A percentile compares a stretch with the other conserved stretches of the same genome.
phyloP scores from a whole-genome alignment of 2,888 invertebrate species.

The Adela reaumurella region DNA sequence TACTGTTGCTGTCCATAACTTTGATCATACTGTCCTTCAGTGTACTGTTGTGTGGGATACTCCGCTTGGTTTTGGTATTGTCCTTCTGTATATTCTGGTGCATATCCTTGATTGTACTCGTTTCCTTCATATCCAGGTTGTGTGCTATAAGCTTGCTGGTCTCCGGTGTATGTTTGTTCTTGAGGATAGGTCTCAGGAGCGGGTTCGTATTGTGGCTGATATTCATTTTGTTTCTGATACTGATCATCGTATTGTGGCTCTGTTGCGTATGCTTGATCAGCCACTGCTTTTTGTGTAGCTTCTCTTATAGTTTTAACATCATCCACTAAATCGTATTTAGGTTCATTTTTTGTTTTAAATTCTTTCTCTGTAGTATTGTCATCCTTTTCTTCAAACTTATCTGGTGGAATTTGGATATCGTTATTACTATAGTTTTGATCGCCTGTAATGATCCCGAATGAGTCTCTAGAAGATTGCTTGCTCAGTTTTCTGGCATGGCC shows the following conservation, averaged over 20 bases:
- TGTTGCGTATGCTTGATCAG: not conserved
- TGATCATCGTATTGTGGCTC: conserved; percentile 8
- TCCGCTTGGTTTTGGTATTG: conserved; percentile 15
- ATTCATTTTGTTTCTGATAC: not conserved
- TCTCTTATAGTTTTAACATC: conserved; percentile 4
- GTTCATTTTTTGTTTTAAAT: not conserved
- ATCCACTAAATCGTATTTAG: not conserved
- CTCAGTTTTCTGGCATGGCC: conserved; percentile 19
- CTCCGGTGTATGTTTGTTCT: not conserved
- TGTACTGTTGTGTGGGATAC: conserved; percentile 8
- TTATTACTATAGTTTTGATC: not conserved
- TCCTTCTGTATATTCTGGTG: conserved; percentile 9
- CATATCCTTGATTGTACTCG: not conserved
- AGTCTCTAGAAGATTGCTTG: conserved; percentile 7
- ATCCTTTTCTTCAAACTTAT: not conserved
- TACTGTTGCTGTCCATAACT: conserved; percentile 18
- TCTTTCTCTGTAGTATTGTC: not conserved
- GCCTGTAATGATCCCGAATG: not conserved
- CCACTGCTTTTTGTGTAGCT: conserved; percentile 6
- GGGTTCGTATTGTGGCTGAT: not conserved
- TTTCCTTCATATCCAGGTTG: conserved; percentile 5
- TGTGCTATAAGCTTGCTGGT: not conserved
- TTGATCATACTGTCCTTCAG: conserved; percentile 9
- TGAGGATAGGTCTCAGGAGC: not conserved
- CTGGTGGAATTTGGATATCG: not conserved